Base-by-base conservation (phyloP, 2,888 invertebrate species). In the Macaria notata region DNA sequence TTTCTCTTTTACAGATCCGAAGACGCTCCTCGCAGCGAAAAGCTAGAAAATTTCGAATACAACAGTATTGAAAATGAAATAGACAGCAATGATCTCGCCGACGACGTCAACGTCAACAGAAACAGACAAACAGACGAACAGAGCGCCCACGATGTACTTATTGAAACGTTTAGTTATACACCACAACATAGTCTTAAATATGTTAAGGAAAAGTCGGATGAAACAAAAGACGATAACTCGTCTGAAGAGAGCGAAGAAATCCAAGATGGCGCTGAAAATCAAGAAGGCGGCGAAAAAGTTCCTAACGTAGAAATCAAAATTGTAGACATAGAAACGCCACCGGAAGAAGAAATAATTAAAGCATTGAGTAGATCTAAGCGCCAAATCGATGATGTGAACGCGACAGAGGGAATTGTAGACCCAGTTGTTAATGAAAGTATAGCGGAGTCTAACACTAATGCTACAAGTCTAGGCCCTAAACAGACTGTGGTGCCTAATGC, bases 61-160 rank as follows among this genome's bases (percentile, higher is more conserved):
- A 63, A 67, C 49, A 61, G 59, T 31, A 56, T 71, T 4, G 64
- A 64, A 9, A 64, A 69, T 4, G 71, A 72, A 9, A 59, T 70
- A 46, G 64, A 66, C 1, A 51, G 54, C 4, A 64, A 59, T 7
- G 66, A 59, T 43, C 72, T 70, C 5, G 58, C 59, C 44, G 65
- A 72, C 36, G 81, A 81, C 39, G 50, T 75, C 4, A 66, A 56
- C 0, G 71, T 81, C 41, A 79, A 78, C 59, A 62, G 61, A 41
- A 52, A 70, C 6, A 66, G 66, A 0, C 62, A 66, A 0, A 54
- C 68, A 9, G 47, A 62, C 3, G 65, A 19, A 19, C 19, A 19
- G 19, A 19, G 2, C 19, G 19, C 19, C 19, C 19, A 66, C 5
- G 73, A 74, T n/a, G 49, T 61, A 0, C 60, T 62, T 2, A 68